These are phyloP conservation scores for Epinotia nisella DNA, from an alignment of 2,888 invertebrate genomes.

Conservation along the genomic window DNA sequence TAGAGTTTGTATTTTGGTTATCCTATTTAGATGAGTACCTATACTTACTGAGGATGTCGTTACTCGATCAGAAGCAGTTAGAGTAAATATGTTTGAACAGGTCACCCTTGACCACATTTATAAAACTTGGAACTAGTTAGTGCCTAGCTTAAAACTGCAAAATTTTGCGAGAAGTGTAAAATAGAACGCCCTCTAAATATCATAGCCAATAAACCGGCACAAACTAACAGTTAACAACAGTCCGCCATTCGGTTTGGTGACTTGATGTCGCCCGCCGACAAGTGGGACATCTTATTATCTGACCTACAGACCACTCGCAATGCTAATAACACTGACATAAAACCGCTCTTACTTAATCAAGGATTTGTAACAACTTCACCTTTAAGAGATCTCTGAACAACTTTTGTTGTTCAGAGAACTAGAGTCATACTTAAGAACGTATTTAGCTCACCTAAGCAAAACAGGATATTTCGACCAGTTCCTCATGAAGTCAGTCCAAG, in stretches of 20 bases:
- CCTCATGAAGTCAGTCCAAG: conserved; percentile 75
- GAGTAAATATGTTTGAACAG: background rate
- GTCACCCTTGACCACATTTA: conserved; percentile 41
- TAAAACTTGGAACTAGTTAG: conserved; percentile 19
- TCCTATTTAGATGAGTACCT: too few species aligned
- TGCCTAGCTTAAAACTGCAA: conserved; percentile 17
- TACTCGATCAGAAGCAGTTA: background rate
- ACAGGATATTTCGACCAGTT: conserved; percentile 61
- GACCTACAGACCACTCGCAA: conserved; percentile 66
- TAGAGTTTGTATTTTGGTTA: too few species aligned
- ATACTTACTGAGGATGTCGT: background rate
- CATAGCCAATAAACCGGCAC: conserved; percentile 63
- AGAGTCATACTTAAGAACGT: conserved; percentile 7
- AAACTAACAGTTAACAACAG: conserved; percentile 75
- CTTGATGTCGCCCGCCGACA: conserved; percentile 70
- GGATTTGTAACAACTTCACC: background rate
- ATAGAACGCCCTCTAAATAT: conserved; percentile 53
- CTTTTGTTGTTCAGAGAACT: conserved; percentile 4
- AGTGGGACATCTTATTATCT: conserved; percentile 77
- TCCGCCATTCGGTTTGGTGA: conserved; percentile 68
- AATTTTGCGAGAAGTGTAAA: conserved; percentile 44
- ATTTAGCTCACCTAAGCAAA: conserved; percentile 64
- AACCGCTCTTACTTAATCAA: conserved; percentile 29
- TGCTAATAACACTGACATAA: conserved; percentile 28
- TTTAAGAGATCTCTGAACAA: conserved; percentile 16